Conservation (phyloP, 1,140 invertebrate species). For the Scaptodrosophila lebanonensis region DNA sequence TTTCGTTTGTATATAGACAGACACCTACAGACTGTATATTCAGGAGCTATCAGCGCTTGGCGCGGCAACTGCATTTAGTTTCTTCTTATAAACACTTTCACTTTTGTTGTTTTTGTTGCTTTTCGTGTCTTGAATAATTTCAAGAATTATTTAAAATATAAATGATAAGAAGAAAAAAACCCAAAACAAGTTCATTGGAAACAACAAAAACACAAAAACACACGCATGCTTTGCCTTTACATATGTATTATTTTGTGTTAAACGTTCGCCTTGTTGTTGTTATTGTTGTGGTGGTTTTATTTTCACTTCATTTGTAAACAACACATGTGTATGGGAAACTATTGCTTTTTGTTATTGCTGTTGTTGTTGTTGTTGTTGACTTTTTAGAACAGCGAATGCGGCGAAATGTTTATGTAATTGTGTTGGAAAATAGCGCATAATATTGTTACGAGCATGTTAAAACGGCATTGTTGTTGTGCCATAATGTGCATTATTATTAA, state of each 20-base stretch:
- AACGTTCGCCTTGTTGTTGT: no score
- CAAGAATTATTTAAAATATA: slow-evolving; percentile 43
- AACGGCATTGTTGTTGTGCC: slow-evolving; percentile 40
- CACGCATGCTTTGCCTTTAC: no score
- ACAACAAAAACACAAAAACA: not conserved
- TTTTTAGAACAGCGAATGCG: not conserved
- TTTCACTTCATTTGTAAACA: not conserved
- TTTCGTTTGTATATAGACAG: no score
- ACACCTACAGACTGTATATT: no score
- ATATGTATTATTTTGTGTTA: no score
- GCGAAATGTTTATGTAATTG: slow-evolving; percentile 49
- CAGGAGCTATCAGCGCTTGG: slow-evolving; percentile 7
- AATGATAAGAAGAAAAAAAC: slow-evolving; percentile 31
- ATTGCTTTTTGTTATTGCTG: not conserved
- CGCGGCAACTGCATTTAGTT: slow-evolving; percentile 11
- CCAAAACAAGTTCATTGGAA: not conserved
- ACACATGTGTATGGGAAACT: not conserved
- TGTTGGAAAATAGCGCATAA: slow-evolving; percentile 50
- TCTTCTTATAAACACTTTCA: slow-evolving; percentile 54
- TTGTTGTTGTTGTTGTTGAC: slow-evolving; percentile 3
- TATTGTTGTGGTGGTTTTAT: not conserved
- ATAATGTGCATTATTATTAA: slow-evolving; percentile 24
- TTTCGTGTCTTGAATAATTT: slow-evolving; percentile 17
- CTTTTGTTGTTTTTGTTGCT: slow-evolving; percentile 41
- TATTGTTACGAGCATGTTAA: slow-evolving; percentile 29